Evolutionary conservation across 2,888 invertebrate species (phyloP).

Genomic region (Xestobium rufovillosum): DNA sequence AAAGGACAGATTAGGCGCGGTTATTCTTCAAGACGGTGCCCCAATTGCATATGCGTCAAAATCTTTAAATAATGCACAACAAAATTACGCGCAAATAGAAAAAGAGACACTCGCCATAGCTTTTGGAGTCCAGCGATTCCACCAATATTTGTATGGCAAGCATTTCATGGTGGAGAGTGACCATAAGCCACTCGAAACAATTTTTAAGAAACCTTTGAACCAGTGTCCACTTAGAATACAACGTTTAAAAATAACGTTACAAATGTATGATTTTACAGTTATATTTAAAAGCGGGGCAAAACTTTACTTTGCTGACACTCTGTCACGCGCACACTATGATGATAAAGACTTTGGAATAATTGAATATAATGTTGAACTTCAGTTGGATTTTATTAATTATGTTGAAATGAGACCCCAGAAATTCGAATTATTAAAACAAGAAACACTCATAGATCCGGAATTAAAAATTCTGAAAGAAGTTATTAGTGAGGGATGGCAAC

Average conservation of each 20-base stretch:
- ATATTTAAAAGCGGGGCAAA: slow-evolving; percentile 28
- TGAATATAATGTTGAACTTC: neutral
- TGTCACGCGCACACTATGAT: slow-evolving; percentile 4
- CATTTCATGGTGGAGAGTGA: slow-evolving; percentile 23
- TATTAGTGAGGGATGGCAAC: neutral
- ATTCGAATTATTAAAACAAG: neutral
- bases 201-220: slow-evolving; percentile 23
- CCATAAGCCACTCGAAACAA: slow-evolving; percentile 26
- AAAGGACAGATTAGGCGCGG: slow-evolving; percentile 19
- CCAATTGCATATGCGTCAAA: slow-evolving; percentile 27
- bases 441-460: neutral
- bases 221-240: slow-evolving; percentile 12
- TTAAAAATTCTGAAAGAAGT: neutral
- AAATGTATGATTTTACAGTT: slow-evolving; percentile 14
- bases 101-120: slow-evolving; percentile 25
- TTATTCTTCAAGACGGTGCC: slow-evolving; percentile 22
- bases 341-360: slow-evolving; percentile 4
- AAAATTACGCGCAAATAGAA: slow-evolving; percentile 27
- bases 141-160: slow-evolving; percentile 24
- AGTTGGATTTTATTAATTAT: neutral
- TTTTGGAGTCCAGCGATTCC: slow-evolving; percentile 22
- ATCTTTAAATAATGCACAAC: slow-evolving; percentile 21
- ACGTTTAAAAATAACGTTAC: slow-evolving; percentile 14
- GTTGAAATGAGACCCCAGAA: neutral
- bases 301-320: slow-evolving; percentile 28